Base-by-base conservation (phyloP, 1,140 invertebrate species). In the Bathynomus jamesi region DNA sequence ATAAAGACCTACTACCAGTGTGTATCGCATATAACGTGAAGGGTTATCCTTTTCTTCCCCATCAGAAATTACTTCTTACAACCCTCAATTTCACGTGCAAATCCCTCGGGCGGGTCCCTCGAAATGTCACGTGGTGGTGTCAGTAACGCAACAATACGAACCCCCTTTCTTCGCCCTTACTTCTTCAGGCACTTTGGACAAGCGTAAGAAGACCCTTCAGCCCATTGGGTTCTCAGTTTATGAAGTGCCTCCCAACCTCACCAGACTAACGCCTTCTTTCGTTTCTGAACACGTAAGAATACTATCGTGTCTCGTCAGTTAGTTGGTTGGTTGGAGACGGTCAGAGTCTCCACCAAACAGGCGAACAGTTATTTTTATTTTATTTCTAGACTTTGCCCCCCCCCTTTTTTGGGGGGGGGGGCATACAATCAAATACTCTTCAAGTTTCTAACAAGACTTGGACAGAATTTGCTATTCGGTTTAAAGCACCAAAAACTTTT, bases 61-160 rank as follows among this genome's bases (percentile, higher is more conserved):
- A 81, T 24, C 81, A 88, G 87, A 88, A 67, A 89, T 88, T 4
- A 87, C 87, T 3, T 82, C 86, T 7, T 86, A 87, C 85, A 90
- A 90, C 83, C 89, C 89, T 4, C 89, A 89, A 80, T 90, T 90
- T 80, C 87, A 87, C 76, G 85, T 90, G 28, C 86, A 88, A 79
- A 89, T 90, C 68, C 87, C 87, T 5, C 81, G 86, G 65, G 84
- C 84, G 17, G 76, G 78, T 21, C 67, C 71, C 53, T 84, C 85
- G 21, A 89, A 89, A 82, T 89, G 88, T 78, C 89, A 90, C 82
- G 87, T 89, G 24, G 89, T 90, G 30, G 87, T 90, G 21, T 88
- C 88, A 8, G 86, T 90, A n/a, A 87, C 87, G n/a, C 89, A 90
- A 81, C 84, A 86, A 76, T 90, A 90, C 80, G 84, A 86, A 77